These are phyloP conservation scores for Pollachius pollachius DNA, from an alignment of 2,113 vertebrate genomes.

Conservation along the genomic window DNA sequence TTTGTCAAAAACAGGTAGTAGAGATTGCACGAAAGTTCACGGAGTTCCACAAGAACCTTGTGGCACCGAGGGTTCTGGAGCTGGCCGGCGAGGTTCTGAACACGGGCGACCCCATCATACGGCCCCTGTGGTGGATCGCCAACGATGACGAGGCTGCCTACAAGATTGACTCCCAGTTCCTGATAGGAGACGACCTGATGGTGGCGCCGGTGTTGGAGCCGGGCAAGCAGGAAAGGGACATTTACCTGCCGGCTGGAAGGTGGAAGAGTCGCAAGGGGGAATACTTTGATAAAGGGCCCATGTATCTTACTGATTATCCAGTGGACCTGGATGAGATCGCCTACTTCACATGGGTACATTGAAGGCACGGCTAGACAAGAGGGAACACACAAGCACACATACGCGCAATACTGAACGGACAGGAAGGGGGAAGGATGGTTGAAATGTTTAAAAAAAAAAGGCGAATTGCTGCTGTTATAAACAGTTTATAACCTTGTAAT, in stretches of 20 bases:
- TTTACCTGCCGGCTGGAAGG: constrained; percentile 89
- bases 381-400: not conserved
- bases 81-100: constrained; percentile 85
- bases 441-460: too few relatives aligned
- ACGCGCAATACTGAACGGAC: not conserved
- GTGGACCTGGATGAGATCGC: constrained; percentile 90
- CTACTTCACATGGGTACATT: constrained; percentile 77
- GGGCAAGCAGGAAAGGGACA: constrained; percentile 90
- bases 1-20: constrained; percentile 70
- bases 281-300: constrained; percentile 84
- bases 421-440: not conserved
- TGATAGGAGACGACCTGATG: constrained; percentile 92
- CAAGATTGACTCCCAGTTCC: constrained; percentile 92
- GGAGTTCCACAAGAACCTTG: constrained; percentile 80
- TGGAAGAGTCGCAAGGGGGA: constrained; percentile 95
- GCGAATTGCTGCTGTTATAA: too few relatives aligned
- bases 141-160: constrained; percentile 81
- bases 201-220: constrained; percentile 94
- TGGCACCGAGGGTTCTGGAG: constrained; percentile 87
- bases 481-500: not conserved
- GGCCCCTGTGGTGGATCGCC: constrained; percentile 97
- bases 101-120: constrained; percentile 91
- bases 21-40: constrained; percentile 89
- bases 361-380: constrained; percentile 11
- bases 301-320: constrained; percentile 85